These are phyloP conservation scores for Cynopterus sphinx DNA, from an alignment of 2,797 vertebrate genomes.

Conservation along the genomic window DNA sequence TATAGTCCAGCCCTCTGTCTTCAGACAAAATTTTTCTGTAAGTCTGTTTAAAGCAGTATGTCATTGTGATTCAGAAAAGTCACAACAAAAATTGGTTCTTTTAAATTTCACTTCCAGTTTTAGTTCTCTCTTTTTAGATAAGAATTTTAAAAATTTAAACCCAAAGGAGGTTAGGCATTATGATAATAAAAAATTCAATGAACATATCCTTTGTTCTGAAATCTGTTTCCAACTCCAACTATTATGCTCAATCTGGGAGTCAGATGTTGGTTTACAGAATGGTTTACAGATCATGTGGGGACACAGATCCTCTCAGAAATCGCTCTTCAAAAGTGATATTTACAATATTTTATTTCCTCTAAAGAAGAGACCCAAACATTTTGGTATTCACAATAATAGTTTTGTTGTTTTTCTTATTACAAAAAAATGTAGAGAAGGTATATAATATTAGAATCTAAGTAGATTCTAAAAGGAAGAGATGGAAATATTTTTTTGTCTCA, in stretches of 20 bases:
- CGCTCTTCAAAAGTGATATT: neutral
- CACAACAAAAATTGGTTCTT: neutral
- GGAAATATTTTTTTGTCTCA: neutral
- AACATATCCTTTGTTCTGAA: neutral
- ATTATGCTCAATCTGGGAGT: neutral
- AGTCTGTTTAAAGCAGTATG: neutral
- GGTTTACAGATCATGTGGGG: neutral
- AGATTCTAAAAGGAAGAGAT: neutral
- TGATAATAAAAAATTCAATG: conserved; percentile 20
- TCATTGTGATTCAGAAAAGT: neutral
- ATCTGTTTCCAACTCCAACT: neutral
- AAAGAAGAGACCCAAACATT: neutral
- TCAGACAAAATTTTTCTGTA: neutral
- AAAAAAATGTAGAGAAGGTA: neutral
- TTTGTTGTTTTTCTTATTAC: neutral
- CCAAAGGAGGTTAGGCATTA: neutral
- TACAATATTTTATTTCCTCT: neutral
- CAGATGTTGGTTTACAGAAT: neutral
- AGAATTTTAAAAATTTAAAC: neutral
- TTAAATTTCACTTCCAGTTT: neutral
- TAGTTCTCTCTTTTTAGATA: neutral
- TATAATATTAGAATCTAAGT: neutral
- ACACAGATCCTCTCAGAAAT: neutral
- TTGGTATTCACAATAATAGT: neutral
- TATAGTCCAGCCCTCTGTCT: neutral